These are phyloP conservation scores for Miltochrista miniata DNA, from an alignment of 2,888 invertebrate species.

Conservation along the genomic window DNA sequence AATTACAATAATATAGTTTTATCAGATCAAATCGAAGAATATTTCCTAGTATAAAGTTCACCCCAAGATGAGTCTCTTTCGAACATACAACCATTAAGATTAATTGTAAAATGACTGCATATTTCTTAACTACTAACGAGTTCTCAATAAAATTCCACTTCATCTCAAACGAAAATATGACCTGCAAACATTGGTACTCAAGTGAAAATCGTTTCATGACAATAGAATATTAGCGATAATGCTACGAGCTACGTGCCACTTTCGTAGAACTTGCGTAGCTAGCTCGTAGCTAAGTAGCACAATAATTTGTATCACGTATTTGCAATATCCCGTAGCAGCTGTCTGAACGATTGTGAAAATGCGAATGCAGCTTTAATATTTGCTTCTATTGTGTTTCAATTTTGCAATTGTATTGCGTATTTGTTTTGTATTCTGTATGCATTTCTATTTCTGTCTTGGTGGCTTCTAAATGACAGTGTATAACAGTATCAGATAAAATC, in stretches of 20 bases:
- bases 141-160: no score
- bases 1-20: no score
- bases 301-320: slow-evolving; percentile 37
- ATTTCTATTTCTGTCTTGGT: neutral
- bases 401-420: slow-evolving; percentile 22
- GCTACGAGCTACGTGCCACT: neutral
- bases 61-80: no score
- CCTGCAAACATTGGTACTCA: neutral
- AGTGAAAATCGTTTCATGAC: neutral
- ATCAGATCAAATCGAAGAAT: no score
- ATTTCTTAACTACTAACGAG: no score
- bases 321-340: slow-evolving; percentile 39
- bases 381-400: slow-evolving; percentile 38
- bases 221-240: neutral
- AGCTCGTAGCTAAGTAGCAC: slow-evolving; percentile 33
- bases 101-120: no score
- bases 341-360: slow-evolving; percentile 10
- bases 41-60: no score
- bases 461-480: neutral
- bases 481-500: no score
- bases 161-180: no score
- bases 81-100: no score
- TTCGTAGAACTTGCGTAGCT: slow-evolving; percentile 16
- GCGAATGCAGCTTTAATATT: slow-evolving; percentile 33
- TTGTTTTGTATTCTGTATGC: slow-evolving; percentile 11